Evolutionary conservation across 2,113 vertebrate genomes (phyloP), one percentile per base, ranked within the genome.

Genomic region (Hippoglossus stenolepis): DNA sequence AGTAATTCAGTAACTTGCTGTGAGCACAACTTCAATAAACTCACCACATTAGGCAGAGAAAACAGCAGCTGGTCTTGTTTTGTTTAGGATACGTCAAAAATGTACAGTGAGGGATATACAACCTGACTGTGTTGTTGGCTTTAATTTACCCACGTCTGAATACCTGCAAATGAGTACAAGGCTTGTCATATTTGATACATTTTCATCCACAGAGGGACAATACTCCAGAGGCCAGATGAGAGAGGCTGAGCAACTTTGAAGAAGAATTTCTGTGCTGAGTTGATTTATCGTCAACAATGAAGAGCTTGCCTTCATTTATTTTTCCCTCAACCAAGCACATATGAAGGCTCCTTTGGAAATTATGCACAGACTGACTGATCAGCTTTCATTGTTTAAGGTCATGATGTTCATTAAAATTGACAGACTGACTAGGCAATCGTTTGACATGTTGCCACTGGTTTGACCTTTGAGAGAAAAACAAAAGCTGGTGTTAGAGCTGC

Each of bases 321-420:
- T 51, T 24, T 40, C 23, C 57, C 21, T 24, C 21, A 11, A 6
- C 69, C 63, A 70, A 5, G 2, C 31, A 58, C 58, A 73, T 54
- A 24, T 60, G 67, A 75, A 71, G 54, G 38, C 71, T 51, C 51
- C 51, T 91, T 86, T 85, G 79, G 83, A 86, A 83, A 88, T 85
- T 80, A 91, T 85, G 79, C 80, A 82, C 13, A 49, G 51, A 70
- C 84, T 79, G 83, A 91, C 79, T 85, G 91, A 93, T 92, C 82
- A 70, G 70, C 88, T 84, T 82, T 87, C 85, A 84, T 85, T 89
- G 87, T 90, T 93, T 90, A 95, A 95, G 94, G 93, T 95, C 94
- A 94, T 73, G 56, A 70, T 89, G 85, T 93, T 94, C 91, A 94
- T 94, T 94, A 93, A 93, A 93, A 87, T 74, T 87, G 89, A 91